Evolutionary conservation across 1,140 invertebrate genomes (phyloP).

Genomic region (Antheraea mylitta): DNA sequence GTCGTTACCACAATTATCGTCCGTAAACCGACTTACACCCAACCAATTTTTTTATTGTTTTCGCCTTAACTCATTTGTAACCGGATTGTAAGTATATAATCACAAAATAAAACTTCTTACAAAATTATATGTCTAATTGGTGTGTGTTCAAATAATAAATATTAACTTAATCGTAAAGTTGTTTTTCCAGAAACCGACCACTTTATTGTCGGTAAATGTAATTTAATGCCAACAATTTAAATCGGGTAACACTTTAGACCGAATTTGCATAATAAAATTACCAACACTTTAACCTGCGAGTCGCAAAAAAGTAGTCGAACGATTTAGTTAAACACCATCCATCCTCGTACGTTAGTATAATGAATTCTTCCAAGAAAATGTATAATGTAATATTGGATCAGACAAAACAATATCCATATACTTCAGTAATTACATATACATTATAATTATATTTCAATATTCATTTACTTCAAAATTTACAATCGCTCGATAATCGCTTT

Average conservation of each 20-base stretch:
- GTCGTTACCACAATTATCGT: no score
- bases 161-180: not conserved
- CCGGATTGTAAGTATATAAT: no score
- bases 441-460: not conserved
- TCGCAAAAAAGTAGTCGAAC: constrained; percentile 17
- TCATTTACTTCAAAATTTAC: not conserved
- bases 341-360: constrained; percentile 3
- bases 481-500: no score
- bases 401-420: not conserved
- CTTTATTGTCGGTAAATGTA: constrained; percentile 20
- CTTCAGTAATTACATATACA: not conserved
- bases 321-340: constrained; percentile 7
- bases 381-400: not conserved
- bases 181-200: not conserved
- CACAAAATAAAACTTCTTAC: no score
- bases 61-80: no score
- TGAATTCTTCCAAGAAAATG: not conserved
- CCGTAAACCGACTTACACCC: no score
- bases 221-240: constrained; percentile 61
- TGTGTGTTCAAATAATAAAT: no score
- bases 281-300: constrained; percentile 23
- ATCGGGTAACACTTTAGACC: constrained; percentile 74
- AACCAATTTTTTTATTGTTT: no score
- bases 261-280: constrained; percentile 79
- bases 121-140: no score